phyloP scores from a whole-genome alignment of 35 echinoderm and acorn worm genomes.

The Apostichopus parvimensis region DNA sequence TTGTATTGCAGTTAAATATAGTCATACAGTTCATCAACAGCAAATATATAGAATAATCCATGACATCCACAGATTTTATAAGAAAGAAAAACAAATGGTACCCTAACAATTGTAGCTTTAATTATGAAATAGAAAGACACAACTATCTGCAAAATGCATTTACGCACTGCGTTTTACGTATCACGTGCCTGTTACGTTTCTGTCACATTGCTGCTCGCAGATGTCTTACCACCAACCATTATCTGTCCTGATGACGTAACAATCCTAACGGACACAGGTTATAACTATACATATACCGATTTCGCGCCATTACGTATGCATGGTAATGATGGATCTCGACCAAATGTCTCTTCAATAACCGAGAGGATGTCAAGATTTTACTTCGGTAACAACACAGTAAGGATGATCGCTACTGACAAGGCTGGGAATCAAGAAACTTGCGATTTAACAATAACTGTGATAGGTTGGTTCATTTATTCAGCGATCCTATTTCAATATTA shows the following conservation, averaged over 20 bases:
- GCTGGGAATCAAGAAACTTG: not conserved
- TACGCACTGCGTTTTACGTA: too few relatives aligned
- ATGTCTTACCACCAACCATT: too few relatives aligned
- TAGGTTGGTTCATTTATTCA: not conserved
- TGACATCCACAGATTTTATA: too few relatives aligned
- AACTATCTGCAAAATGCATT: too few relatives aligned
- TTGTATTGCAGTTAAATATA: too few relatives aligned
- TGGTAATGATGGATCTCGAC: not conserved
- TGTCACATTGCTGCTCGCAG: too few relatives aligned
- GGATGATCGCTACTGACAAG: constrained; percentile 5
- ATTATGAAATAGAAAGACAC: too few relatives aligned
- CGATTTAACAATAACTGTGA: not conserved
- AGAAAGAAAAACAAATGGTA: too few relatives aligned
- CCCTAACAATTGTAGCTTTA: too few relatives aligned
- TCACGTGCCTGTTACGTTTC: too few relatives aligned
- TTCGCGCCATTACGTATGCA: not conserved
- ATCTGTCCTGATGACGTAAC: not conserved
- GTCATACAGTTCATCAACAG: too few relatives aligned
- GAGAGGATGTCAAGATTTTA: constrained; percentile 18
- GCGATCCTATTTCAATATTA: not conserved
- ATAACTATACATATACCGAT: not conserved
- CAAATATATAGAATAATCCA: too few relatives aligned
- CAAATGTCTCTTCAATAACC: not conserved
- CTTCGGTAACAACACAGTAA: not conserved
- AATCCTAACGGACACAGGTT: not conserved